Conservation (phyloP, 2,113 vertebrate species). For the Acrocephalus arundinaceus region DNA sequence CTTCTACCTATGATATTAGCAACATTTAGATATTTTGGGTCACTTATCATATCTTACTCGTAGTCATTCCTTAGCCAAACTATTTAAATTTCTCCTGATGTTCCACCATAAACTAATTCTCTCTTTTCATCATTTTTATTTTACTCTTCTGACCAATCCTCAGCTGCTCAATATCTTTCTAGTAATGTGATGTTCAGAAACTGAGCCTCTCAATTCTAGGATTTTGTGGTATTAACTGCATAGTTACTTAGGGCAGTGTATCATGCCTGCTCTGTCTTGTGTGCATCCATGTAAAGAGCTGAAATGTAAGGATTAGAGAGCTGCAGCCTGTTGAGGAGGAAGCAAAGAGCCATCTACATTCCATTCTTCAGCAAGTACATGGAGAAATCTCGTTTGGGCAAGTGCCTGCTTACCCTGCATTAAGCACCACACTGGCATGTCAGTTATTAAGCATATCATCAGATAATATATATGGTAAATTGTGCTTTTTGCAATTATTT, state of each 20-base stretch:
- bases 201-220: neutral
- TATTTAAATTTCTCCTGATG: neutral
- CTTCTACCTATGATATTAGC: neutral
- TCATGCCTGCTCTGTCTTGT: neutral
- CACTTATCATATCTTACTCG: neutral
- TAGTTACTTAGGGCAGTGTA: neutral
- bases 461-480: slow-evolving; percentile 19
- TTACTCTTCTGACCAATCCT: neutral
- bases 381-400: neutral
- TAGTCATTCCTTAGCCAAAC: neutral
- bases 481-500: slow-evolving; percentile 33
- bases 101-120: neutral
- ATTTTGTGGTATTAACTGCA: neutral
- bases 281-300: neutral
- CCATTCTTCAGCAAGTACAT: neutral
- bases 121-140: neutral
- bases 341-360: neutral
- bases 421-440: neutral
- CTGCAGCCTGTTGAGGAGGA: neutral
- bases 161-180: neutral
- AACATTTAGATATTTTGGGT: neutral
- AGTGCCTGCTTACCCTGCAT: neutral
- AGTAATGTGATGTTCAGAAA: neutral
- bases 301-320: slow-evolving; percentile 8
- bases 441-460: slow-evolving; percentile 17